Evolutionary conservation across 2,113 vertebrate species (phyloP), one percentile per base, ranked within the genome.

Genomic region (Phylloscopus trochilus): DNA sequence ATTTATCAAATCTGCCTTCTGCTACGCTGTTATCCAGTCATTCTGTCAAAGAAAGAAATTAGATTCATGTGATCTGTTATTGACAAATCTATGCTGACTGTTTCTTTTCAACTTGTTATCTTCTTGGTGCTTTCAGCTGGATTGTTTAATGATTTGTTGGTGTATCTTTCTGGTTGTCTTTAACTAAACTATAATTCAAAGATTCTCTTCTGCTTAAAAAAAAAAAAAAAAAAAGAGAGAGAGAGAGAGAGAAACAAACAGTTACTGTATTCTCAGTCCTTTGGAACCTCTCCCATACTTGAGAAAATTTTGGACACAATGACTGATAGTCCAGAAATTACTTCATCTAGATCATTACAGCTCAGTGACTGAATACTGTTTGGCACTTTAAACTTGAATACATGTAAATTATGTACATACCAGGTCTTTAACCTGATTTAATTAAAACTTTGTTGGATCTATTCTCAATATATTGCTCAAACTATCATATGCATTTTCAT

Each of bases 81-180:
- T 90, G 91, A 90, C 68, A 83, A 89, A 63, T 89, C 66, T 75
- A 41, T 72, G 58, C 58, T 79, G 35, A 26, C 86, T 77, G 19
- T 92, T 97, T 94, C 63, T 93, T 93, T 82, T 91, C 63, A 76
- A 73, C 33, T 93, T 89, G 15, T 63, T 93, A 84, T 91, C 91
- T 83, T 83, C 46, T 60, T 44, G 37, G 44, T 78, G 60, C 56
- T 89, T 95, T 94, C 55, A 83, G 39, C 20, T 89, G 91, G 52
- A 83, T 90, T 87, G 76, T 84, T 90, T 92, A 93, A 81, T 90
- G 90, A 81, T 86, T 75, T 89, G 72, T 67, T 75, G 47, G 19
- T 78, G 13, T 67, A 44, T 80, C 64, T 75, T 90, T 92, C 53
- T 85, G 37, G 3, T 13, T 83, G 24, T 47, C 53, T 62, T 66